Conservation (phyloP, 2,888 invertebrate species). For the Lasius platythorax region DNA sequence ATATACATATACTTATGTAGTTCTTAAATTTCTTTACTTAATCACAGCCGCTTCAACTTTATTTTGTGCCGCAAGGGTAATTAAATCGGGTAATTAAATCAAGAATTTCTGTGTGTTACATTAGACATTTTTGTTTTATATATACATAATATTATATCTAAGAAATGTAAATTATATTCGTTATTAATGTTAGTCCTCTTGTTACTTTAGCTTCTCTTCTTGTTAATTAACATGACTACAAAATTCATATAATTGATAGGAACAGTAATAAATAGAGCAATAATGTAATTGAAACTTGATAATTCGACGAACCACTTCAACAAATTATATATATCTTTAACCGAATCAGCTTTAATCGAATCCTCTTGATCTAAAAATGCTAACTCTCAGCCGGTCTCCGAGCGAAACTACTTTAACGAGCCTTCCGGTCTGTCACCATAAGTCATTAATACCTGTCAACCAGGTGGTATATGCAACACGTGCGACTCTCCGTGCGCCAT, state of each 20-base stretch:
- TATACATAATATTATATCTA: conserved; percentile 5
- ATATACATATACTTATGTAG: neutral
- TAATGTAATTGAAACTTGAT: neutral
- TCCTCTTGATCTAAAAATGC: conserved; percentile 22
- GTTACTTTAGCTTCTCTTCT: neutral
- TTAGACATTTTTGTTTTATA: neutral
- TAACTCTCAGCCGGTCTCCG: conserved; percentile 26
- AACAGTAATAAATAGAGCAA: neutral
- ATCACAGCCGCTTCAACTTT: neutral
- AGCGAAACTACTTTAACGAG: conserved; percentile 41
- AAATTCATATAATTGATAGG: neutral
- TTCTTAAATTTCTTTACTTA: neutral
- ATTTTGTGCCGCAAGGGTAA: neutral
- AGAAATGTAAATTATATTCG: neutral
- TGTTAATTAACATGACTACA: neutral
- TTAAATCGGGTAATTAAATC: neutral
- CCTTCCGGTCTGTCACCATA: conserved; percentile 46
- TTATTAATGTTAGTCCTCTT: neutral
- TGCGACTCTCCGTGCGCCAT: conserved; percentile 51
- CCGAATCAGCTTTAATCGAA: neutral
- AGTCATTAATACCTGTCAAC: conserved; percentile 58
- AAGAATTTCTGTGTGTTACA: neutral
- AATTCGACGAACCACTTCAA: neutral
- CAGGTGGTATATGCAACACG: conserved; percentile 45
- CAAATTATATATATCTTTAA: neutral